phyloP scores from a whole-genome alignment of 2,113 vertebrate genomes.

The Benitochromis conjunctus region DNA sequence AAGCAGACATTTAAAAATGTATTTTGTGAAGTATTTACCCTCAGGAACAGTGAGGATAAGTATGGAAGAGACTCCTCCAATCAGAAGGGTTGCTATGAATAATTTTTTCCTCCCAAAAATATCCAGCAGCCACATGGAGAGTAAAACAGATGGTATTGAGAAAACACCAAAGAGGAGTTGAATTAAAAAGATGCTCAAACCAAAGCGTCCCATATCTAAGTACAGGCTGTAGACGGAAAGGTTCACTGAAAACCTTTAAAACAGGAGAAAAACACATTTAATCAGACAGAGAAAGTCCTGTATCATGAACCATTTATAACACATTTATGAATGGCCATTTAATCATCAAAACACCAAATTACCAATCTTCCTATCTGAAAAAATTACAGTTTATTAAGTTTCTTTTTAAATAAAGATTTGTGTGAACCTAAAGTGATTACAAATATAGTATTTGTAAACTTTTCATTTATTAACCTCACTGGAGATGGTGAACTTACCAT shows the following conservation, averaged over 20 bases:
- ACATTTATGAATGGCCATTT: background rate
- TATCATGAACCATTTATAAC: background rate
- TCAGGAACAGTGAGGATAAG: constrained; percentile 20
- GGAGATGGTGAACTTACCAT: background rate
- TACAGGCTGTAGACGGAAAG: constrained; percentile 30
- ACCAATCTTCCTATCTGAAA: too few relatives aligned
- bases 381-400: too few relatives aligned
- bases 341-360: background rate
- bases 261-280: background rate
- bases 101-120: constrained; percentile 40
- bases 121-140: constrained; percentile 54
- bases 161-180: constrained; percentile 14
- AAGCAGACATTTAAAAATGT: rapidly evolving
- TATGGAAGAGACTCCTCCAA: constrained; percentile 8
- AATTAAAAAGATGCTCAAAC: constrained; percentile 6
- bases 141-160: constrained; percentile 36
- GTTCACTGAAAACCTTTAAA: constrained; percentile 55
- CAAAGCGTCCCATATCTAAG: constrained; percentile 14
- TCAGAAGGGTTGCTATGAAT: background rate
- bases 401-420: too few relatives aligned
- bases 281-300: background rate
- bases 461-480: background rate
- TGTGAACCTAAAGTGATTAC: too few relatives aligned
- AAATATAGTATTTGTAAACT: too few relatives aligned
- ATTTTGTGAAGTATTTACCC: constrained; percentile 22